Percentiles rank a stretch among this genome's conserved stretches.
Conservation (phyloP, 2,797 vertebrate genomes). For the Lutjanus campechanus region DNA sequence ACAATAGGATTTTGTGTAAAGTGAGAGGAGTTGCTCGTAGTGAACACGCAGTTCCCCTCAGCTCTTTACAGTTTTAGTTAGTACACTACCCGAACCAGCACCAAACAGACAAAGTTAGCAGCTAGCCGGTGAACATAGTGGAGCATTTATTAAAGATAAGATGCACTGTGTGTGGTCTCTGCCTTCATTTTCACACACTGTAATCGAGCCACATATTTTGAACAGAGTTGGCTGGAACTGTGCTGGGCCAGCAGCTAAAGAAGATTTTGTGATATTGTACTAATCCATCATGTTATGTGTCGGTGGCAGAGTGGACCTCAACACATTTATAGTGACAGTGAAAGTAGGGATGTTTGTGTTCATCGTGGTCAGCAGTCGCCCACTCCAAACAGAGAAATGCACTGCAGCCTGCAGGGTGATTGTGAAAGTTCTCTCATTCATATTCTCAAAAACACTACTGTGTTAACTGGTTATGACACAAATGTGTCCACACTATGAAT, state of each 20-base stretch:
- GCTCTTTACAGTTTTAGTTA: background rate
- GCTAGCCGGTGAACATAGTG: background rate
- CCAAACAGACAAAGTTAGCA: background rate
- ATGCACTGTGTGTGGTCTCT: background rate
- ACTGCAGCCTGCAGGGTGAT: background rate
- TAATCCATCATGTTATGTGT: background rate
- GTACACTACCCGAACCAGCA: background rate
- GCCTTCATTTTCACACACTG: background rate
- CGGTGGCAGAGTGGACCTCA: background rate
- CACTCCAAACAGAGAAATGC: background rate
- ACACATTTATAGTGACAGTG: background rate
- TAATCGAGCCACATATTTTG: background rate
- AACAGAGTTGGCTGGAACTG: background rate
- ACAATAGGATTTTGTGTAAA: background rate
- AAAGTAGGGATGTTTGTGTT: background rate
- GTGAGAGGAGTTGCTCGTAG: background rate
- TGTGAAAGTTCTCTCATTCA: background rate
- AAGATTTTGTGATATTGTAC: background rate
- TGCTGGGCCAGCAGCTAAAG: background rate
- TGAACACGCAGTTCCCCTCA: background rate
- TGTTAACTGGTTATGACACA: background rate
- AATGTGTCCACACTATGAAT: background rate
- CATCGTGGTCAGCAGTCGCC: background rate
- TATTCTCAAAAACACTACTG: background rate
- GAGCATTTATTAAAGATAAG: background rate